Conservation (phyloP, 1,140 invertebrate species). For the Cydia pomonella region DNA sequence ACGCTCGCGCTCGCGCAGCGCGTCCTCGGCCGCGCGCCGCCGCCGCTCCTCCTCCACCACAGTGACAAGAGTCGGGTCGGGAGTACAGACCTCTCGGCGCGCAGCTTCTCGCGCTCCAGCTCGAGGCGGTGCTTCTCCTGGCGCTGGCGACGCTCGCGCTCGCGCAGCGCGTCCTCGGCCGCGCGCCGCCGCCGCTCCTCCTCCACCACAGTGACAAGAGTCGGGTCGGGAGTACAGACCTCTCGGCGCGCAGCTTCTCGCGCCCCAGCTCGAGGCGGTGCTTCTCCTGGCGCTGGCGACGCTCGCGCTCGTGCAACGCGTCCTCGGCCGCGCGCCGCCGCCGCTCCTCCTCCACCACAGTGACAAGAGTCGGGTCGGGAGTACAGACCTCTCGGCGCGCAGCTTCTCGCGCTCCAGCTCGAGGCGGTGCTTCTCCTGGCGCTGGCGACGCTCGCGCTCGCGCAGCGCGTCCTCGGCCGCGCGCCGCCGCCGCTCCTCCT, state of each 20-base stretch:
- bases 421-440: constrained; percentile 89
- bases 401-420: constrained; percentile 90
- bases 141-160: constrained; percentile 89
- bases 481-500: constrained; percentile 87
- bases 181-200: constrained; percentile 88
- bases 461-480: constrained; percentile 86
- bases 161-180: constrained; percentile 85
- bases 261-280: constrained; percentile 89
- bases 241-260: constrained; percentile 85
- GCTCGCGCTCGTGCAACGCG: constrained; percentile 88
- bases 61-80: no score
- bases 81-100: constrained; percentile 83
- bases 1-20: constrained; percentile 88
- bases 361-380: constrained; percentile 55
- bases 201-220: constrained; percentile 76
- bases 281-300: constrained; percentile 90
- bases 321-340: constrained; percentile 86
- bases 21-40: constrained; percentile 85
- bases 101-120: constrained; percentile 88
- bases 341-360: constrained; percentile 86
- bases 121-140: constrained; percentile 90
- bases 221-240: constrained; percentile 80
- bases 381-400: constrained; percentile 82
- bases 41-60: constrained; percentile 87
- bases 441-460: constrained; percentile 89